Percentiles rank a stretch among this genome's conserved stretches.
These are phyloP conservation scores for Amphipyra berbera DNA, from an alignment of 2,888 invertebrate genomes.

Conservation along the genomic window DNA sequence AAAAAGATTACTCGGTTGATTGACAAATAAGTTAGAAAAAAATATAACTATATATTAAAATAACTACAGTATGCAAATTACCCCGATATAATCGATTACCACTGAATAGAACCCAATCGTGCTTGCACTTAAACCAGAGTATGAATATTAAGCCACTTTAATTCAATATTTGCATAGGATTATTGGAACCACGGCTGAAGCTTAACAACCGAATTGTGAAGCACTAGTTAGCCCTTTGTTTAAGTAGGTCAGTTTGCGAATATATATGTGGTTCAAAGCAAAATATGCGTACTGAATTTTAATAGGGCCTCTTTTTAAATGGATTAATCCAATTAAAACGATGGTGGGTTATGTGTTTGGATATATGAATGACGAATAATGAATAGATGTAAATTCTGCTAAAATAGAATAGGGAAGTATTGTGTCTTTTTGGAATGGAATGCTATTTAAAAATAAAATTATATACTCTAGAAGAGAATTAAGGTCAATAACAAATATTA, in stretches of 20 bases:
- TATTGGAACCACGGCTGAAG: slow-evolving; percentile 38
- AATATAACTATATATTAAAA: too few species aligned
- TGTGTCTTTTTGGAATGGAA: too few species aligned
- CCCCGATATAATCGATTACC: slow-evolving; percentile 15
- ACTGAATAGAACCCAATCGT: slow-evolving; percentile 25
- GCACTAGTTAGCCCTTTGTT: slow-evolving; percentile 41
- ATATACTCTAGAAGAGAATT: too few species aligned
- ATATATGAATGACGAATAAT: neutral
- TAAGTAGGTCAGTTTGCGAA: slow-evolving; percentile 36
- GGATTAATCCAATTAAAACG: slow-evolving; percentile 18
- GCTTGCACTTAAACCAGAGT: slow-evolving; percentile 27
- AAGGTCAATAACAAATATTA: too few species aligned
- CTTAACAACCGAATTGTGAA: slow-evolving; percentile 32
- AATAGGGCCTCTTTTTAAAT: slow-evolving; percentile 18
- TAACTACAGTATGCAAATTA: neutral
- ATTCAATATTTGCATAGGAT: slow-evolving; percentile 52
- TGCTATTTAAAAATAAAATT: too few species aligned
- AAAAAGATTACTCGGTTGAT: too few species aligned
- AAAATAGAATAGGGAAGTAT: too few species aligned
- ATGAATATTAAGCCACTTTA: slow-evolving; percentile 40
- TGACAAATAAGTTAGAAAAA: too few species aligned
- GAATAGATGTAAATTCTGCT: neutral
- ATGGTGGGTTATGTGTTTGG: neutral
- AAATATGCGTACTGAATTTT: slow-evolving; percentile 32
- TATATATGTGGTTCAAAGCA: slow-evolving; percentile 16